Conservation (phyloP, 2,797 vertebrate genomes). For the Gymnopithys bicolor region DNA sequence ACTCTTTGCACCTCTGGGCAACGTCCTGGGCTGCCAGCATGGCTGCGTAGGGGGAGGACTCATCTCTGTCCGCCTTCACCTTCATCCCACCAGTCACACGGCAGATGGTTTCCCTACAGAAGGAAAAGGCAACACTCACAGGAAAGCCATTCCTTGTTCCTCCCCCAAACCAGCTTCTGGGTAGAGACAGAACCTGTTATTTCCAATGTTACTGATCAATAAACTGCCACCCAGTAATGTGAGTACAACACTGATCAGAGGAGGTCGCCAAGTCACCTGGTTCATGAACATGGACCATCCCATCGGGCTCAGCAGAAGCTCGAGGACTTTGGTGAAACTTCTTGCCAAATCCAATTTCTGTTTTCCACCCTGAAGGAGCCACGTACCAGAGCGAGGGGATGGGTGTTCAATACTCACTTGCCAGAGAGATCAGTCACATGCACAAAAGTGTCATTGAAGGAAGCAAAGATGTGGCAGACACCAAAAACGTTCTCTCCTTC, state of each 20-base stretch:
- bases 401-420: conserved; percentile 84
- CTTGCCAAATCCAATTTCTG: not conserved
- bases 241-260: not conserved
- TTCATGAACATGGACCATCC: fast-evolving
- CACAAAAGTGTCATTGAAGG: conserved; percentile 98
- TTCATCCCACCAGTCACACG: conserved; percentile 98
- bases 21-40: conserved; percentile 98
- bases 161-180: not conserved
- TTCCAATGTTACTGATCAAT: fast-evolving
- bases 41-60: conserved; percentile 95
- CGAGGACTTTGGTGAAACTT: not conserved
- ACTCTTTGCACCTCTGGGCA: conserved; percentile 95
- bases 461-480: conserved; percentile 96
- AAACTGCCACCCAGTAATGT: not conserved
- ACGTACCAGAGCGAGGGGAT: fast-evolving
- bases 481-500: conserved; percentile 98
- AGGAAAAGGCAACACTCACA: fast-evolving
- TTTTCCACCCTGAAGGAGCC: not conserved
- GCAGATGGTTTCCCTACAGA: conserved; percentile 92
- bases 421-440: conserved; percentile 97
- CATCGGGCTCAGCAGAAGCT: not conserved
- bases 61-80: conserved; percentile 96
- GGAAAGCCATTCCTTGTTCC: not conserved
- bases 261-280: not conserved
- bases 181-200: not conserved